Conservation (phyloP, 2,888 invertebrate species). For the Metellina segmentata region DNA sequence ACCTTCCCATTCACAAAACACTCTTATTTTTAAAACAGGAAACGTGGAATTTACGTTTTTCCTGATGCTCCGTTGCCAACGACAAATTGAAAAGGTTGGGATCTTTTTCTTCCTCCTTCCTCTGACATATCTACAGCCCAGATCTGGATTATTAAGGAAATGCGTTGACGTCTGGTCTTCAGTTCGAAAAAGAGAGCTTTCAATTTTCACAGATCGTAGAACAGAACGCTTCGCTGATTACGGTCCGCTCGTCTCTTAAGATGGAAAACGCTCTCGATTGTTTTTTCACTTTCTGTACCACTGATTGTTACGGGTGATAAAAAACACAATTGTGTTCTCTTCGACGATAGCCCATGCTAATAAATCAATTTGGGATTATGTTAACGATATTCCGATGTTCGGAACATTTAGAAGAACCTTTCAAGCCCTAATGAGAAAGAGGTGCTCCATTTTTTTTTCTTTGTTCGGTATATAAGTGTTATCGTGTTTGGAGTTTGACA, state of each 20-base stretch:
- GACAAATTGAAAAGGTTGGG: slow-evolving; percentile 13
- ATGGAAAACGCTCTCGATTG: slow-evolving; percentile 17
- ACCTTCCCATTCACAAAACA: background rate
- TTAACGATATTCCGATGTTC: background rate
- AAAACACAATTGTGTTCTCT: slow-evolving; percentile 21
- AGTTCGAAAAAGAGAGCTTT: background rate
- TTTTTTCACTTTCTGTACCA: background rate
- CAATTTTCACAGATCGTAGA: slow-evolving; percentile 56
- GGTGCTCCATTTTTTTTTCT: background rate
- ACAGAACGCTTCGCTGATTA: slow-evolving; percentile 47
- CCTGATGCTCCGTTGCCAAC: background rate
- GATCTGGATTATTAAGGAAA: slow-evolving; percentile 45
- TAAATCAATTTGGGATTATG: slow-evolving; percentile 7
- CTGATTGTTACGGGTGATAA: slow-evolving; percentile 1
- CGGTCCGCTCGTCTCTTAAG: background rate
- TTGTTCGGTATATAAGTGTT: background rate
- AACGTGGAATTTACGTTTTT: background rate
- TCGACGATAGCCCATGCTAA: slow-evolving; percentile 3
- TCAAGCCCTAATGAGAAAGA: background rate
- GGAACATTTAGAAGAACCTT: background rate
- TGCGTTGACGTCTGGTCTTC: slow-evolving; percentile 24
- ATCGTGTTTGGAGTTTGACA: background rate
- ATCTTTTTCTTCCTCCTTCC: slow-evolving; percentile 4
- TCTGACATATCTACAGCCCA: slow-evolving; percentile 12
- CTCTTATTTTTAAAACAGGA: slow-evolving; percentile 34